A percentile compares a stretch with the other conserved stretches of the same genome.
Conservation (phyloP, 2,113 vertebrate genomes). For the Echinops telfairi region DNA sequence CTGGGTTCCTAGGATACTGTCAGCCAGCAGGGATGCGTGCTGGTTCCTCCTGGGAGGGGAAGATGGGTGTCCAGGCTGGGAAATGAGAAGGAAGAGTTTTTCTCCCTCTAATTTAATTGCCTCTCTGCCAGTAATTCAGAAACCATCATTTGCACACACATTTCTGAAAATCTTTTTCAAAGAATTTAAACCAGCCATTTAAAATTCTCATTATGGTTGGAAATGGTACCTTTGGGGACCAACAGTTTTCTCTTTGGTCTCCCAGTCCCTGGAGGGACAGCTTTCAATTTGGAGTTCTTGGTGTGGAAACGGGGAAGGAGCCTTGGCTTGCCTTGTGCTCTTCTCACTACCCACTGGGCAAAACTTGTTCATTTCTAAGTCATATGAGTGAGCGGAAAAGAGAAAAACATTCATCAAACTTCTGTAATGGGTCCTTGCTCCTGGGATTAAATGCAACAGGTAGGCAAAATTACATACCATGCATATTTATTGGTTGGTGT, state of each 20-base stretch:
- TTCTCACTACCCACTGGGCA: neutral
- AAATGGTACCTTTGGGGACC: constrained; percentile 64
- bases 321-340: neutral
- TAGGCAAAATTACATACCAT: neutral
- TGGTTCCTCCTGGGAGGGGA: neutral
- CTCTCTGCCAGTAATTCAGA: constrained; percentile 61
- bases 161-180: constrained; percentile 63
- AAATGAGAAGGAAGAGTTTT: neutral
- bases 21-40: fast-evolving
- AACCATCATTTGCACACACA: constrained; percentile 19
- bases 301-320: neutral
- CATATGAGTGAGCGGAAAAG: neutral
- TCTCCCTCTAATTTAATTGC: constrained; percentile 49
- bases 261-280: constrained; percentile 45
- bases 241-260: neutral
- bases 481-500: neutral
- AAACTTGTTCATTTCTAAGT: neutral
- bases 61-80: neutral
- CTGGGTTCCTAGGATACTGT: neutral
- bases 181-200: constrained; percentile 68
- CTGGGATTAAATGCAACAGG: constrained; percentile 13
- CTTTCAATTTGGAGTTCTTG: constrained; percentile 77
- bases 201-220: constrained; percentile 72
- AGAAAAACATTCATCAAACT: constrained; percentile 14
- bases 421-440: neutral